A percentile compares a stretch with the other conserved stretches of the same genome.
phyloP scores from a whole-genome alignment of 2,113 vertebrate species.

The Haemorhous mexicanus region DNA sequence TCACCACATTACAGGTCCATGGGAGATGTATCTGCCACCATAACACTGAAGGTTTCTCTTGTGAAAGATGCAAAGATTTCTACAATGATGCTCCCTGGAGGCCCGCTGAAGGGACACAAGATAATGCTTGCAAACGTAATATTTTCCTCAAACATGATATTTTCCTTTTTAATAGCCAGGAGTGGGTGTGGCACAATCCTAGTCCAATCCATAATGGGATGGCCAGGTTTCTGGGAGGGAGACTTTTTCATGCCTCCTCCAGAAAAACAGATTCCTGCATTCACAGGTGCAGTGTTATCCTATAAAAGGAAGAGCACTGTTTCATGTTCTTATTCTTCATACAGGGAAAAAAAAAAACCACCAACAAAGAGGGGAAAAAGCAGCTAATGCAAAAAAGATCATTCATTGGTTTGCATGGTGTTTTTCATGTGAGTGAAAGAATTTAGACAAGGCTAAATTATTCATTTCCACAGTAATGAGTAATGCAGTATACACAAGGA shows the following conservation, averaged over 20 bases:
- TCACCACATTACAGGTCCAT: constrained; percentile 71
- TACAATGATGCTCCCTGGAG: constrained; percentile 87
- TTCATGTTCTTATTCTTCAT: not conserved
- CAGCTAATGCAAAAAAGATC: not conserved
- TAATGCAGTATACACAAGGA: not conserved
- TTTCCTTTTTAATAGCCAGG: not conserved
- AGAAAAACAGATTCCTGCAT: not conserved
- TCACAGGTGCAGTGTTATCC: not conserved
- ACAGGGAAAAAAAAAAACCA: not conserved
- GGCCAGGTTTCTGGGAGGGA: not conserved
- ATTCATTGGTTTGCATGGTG: not conserved
- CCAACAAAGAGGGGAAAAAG: not conserved
- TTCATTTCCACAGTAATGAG: not conserved
- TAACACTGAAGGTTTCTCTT: constrained; percentile 83
- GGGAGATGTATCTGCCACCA: constrained; percentile 84
- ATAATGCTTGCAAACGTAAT: constrained; percentile 80
- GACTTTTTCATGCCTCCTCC: not conserved
- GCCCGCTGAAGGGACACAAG: constrained; percentile 72
- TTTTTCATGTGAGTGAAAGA: not conserved
- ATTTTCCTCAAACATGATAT: not conserved
- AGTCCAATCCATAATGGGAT: not conserved
- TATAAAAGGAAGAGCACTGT: not conserved
- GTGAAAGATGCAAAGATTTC: constrained; percentile 85
- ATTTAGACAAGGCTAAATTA: not conserved
- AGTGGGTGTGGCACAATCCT: not conserved